phyloP scores from a whole-genome alignment of 92 coral and sea anemone species.

The Ricordea florida region DNA sequence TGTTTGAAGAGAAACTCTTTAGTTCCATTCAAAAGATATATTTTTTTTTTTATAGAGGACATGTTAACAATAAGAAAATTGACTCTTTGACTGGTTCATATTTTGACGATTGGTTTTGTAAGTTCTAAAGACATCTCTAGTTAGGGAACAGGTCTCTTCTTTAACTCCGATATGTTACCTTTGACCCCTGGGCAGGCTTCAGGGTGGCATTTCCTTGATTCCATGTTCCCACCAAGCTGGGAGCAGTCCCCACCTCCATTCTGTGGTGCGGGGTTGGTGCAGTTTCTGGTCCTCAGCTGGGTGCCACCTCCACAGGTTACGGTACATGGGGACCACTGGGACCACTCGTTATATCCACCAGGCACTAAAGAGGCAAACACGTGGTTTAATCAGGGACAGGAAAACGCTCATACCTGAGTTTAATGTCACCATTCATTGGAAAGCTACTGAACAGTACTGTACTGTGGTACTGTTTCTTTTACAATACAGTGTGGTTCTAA shows the following conservation, averaged over 20 bases:
- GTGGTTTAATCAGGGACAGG: background rate
- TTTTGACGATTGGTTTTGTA: no score
- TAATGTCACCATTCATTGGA: background rate
- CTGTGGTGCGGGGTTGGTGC: slow-evolving; percentile 87
- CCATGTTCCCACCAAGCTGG: slow-evolving; percentile 80
- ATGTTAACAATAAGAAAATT: no score
- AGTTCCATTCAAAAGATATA: background rate
- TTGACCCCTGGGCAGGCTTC: slow-evolving; percentile 90
- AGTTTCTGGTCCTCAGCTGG: slow-evolving; percentile 84
- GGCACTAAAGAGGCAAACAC: slow-evolving; percentile 54
- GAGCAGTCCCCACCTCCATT: slow-evolving; percentile 94
- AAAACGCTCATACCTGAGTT: background rate
- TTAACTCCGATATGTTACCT: slow-evolving; percentile 40
- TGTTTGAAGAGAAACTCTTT: no score
- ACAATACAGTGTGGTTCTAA: no score
- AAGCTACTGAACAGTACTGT: no score
- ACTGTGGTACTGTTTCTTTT: no score
- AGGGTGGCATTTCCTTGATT: slow-evolving; percentile 71
- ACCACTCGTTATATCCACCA: slow-evolving; percentile 91
- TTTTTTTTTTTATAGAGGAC: no score
- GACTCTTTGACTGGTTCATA: no score
- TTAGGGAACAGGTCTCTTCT: background rate
- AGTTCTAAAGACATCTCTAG: no score
- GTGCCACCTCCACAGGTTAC: slow-evolving; percentile 91
- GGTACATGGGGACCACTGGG: slow-evolving; percentile 85